These are phyloP conservation scores for Columbina picui DNA, from an alignment of 2,113 vertebrate genomes.

Conservation along the genomic window DNA sequence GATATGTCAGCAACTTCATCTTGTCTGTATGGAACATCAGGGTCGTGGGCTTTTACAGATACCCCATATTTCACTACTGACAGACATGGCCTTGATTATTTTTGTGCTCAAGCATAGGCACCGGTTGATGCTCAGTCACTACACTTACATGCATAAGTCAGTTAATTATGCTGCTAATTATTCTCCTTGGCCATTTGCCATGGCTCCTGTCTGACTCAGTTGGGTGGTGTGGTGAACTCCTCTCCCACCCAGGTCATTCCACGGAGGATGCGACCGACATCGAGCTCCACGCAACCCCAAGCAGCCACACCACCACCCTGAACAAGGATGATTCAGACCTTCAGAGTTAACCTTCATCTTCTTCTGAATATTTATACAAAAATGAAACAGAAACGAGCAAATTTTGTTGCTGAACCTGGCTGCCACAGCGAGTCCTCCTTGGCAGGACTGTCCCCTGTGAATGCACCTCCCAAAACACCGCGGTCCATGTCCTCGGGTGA, in stretches of 20 bases:
- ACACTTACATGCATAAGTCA: background rate
- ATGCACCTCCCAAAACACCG: fast-evolving
- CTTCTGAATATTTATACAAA: background rate
- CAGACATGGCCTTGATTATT: background rate
- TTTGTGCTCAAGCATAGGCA: background rate
- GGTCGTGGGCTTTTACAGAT: background rate
- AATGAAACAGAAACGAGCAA: background rate
- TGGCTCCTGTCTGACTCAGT: fast-evolving
- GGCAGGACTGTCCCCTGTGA: background rate
- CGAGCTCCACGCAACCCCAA: background rate
- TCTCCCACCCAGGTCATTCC: background rate
- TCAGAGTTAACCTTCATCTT: fast-evolving
- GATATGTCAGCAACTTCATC: background rate
- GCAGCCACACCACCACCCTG: background rate
- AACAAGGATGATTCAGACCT: background rate
- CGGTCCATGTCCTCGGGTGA: fast-evolving
- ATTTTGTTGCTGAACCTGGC: background rate
- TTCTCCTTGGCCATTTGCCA: background rate
- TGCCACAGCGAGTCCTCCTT: background rate
- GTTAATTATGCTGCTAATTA: background rate
- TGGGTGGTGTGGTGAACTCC: background rate
- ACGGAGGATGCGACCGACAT: fast-evolving
- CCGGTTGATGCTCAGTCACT: background rate
- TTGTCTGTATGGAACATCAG: background rate
- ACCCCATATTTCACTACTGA: background rate